Conservation (phyloP, 92 coral and sea anemone species). For the Desmophyllum pertusum region DNA sequence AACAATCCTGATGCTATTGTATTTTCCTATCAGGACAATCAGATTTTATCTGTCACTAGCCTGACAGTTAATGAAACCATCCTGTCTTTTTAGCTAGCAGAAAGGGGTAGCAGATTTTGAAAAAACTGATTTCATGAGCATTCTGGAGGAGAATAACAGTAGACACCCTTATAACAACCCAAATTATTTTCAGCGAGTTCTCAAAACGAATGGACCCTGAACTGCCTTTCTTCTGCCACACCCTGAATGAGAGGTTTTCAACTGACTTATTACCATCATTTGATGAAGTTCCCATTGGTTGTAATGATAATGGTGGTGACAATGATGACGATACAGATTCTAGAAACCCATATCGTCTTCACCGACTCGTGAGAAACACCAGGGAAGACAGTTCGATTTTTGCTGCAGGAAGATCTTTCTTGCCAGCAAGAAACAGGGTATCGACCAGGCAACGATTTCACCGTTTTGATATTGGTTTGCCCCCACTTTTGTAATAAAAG, state of each 20-base stretch:
- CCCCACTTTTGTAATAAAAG: constrained; percentile 29
- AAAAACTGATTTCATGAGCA: too few relatives aligned
- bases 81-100: too few relatives aligned
- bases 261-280: constrained; percentile 28
- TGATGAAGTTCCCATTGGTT: constrained; percentile 23
- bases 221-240: constrained; percentile 22
- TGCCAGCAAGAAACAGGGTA: constrained; percentile 30
- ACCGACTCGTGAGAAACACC: not conserved
- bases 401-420: constrained; percentile 32
- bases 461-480: constrained; percentile 32
- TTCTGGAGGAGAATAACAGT: too few relatives aligned
- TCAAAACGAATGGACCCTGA: constrained; percentile 47
- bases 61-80: too few relatives aligned
- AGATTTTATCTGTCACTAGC: too few relatives aligned
- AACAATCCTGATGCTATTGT: too few relatives aligned
- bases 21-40: too few relatives aligned
- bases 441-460: constrained; percentile 31
- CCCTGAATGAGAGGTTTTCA: constrained; percentile 36
- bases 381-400: constrained; percentile 35
- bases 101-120: too few relatives aligned
- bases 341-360: constrained; percentile 32
- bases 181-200: constrained; percentile 28
- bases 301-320: not conserved
- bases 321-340: constrained; percentile 15
- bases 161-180: too few relatives aligned